These are phyloP conservation scores for Anser cygnoides DNA, from an alignment of 2,113 vertebrate genomes.

Conservation along the genomic window DNA sequence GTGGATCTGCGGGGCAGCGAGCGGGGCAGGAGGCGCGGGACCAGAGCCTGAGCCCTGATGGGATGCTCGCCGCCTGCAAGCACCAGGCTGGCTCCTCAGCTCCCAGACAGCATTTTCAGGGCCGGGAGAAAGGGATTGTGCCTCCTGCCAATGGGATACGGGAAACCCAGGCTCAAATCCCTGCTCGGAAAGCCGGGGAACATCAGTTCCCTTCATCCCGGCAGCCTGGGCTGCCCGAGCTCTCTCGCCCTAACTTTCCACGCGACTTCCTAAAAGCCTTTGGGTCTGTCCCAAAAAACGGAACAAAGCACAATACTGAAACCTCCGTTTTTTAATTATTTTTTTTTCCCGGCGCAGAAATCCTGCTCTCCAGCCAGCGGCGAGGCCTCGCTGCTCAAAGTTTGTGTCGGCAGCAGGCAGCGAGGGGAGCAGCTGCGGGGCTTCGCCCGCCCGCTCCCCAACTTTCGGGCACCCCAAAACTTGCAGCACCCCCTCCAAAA, in stretches of 20 bases:
- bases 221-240: not conserved
- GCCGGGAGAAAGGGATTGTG: not conserved
- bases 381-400: conserved; percentile 16
- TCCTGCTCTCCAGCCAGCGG: not conserved
- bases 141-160: not conserved
- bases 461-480: rapidly evolving
- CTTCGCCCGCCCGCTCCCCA: not conserved
- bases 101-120: not conserved
- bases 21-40: rapidly evolving
- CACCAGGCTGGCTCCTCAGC: not conserved
- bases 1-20: not conserved
- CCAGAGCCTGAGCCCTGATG: not conserved
- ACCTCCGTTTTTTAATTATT: not conserved
- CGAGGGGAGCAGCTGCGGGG: not conserved
- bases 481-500: not conserved
- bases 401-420: not conserved
- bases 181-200: not conserved
- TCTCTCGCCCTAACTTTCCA: not conserved
- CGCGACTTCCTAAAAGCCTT: not conserved
- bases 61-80: not conserved
- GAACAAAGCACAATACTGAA: not conserved
- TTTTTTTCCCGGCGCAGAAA: not conserved
- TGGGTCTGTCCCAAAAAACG: rapidly evolving
- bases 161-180: not conserved
- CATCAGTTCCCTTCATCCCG: not conserved